phyloP scores from a whole-genome alignment of 2,797 vertebrate genomes.

The Cuculus canorus region DNA sequence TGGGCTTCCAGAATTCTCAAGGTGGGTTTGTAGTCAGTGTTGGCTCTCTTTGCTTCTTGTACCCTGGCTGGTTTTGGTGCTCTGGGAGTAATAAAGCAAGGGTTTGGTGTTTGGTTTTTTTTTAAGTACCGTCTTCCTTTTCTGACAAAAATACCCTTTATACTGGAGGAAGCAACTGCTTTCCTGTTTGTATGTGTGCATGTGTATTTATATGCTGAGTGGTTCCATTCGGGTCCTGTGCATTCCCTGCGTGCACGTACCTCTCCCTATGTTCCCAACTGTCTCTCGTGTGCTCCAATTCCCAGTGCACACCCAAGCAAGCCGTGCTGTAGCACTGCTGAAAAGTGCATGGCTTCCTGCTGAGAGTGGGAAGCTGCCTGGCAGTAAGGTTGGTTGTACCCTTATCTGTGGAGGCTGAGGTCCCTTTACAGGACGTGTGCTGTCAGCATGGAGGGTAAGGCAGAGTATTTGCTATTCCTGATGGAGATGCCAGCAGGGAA shows the following conservation, averaged over 20 bases:
- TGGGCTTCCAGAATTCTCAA: background rate
- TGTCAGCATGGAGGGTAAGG: background rate
- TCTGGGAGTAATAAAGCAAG: background rate
- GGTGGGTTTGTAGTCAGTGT: background rate
- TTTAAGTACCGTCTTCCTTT: background rate
- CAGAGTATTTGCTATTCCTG: background rate
- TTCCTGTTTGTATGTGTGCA: background rate
- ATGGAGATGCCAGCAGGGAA: background rate
- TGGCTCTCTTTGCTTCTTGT: background rate
- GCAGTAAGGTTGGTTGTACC: rapidly evolving
- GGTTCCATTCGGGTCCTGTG: background rate
- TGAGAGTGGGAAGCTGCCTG: background rate
- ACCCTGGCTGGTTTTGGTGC: background rate
- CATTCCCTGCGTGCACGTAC: background rate
- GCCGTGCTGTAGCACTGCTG: background rate
- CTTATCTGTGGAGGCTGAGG: background rate
- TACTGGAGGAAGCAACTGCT: background rate
- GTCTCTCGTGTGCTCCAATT: background rate
- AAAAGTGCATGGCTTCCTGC: background rate
- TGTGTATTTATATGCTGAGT: background rate
- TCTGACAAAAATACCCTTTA: background rate
- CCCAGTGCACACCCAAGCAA: background rate
- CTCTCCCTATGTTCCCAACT: background rate
- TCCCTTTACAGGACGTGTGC: background rate
- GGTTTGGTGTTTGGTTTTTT: background rate